These are phyloP conservation scores for Dioctria linearis DNA, from an alignment of 2,888 invertebrate species.

Conservation along the genomic window DNA sequence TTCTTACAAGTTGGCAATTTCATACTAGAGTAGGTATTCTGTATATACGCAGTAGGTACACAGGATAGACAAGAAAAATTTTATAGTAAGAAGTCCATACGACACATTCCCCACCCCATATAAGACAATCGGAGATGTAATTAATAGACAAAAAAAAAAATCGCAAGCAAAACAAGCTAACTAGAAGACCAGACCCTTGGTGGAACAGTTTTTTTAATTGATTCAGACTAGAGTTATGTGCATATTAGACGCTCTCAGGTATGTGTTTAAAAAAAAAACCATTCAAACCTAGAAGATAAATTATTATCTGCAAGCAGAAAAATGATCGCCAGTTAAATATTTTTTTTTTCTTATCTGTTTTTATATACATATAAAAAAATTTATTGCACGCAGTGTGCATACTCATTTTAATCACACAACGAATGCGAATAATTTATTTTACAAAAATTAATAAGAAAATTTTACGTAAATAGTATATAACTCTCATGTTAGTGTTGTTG, in stretches of 20 bases:
- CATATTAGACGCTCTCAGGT: neutral
- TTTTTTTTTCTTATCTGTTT: neutral
- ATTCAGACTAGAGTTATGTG: neutral
- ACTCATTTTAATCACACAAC: too few species aligned
- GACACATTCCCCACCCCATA: too few species aligned
- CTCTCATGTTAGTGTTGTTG: neutral
- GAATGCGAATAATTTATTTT: too few species aligned
- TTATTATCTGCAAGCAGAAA: neutral
- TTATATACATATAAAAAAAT: neutral
- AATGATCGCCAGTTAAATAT: neutral
- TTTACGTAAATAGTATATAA: conserved; percentile 3
- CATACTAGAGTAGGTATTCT: too few species aligned
- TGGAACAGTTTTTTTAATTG: neutral
- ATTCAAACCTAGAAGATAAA: neutral
- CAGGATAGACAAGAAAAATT: too few species aligned
- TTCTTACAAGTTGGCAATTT: too few species aligned
- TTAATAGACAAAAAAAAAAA: too few species aligned
- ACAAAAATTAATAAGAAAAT: neutral
- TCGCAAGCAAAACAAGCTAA: too few species aligned
- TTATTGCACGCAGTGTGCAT: neutral
- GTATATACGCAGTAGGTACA: too few species aligned
- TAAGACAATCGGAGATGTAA: too few species aligned
- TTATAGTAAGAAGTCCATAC: too few species aligned
- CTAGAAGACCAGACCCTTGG: too few species aligned
- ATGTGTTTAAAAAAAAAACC: neutral